Percentiles rank a stretch among this genome's conserved stretches.
Conservation (phyloP, 2,888 invertebrate genomes). For the Notocelia uddmanniana region DNA sequence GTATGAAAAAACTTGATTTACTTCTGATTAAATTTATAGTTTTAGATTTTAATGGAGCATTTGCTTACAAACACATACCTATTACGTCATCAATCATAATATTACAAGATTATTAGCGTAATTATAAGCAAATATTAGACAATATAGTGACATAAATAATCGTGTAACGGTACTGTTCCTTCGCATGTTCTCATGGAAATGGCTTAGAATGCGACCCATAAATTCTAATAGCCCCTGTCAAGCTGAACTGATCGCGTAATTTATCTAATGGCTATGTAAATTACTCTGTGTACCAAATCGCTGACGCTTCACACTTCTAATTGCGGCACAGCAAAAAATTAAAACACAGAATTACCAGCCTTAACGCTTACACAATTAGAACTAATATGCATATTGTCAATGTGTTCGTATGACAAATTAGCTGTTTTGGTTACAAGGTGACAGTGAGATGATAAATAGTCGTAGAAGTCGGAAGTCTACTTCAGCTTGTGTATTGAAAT, state of each 20-base stretch:
- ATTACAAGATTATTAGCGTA: not conserved
- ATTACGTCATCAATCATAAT: not conserved
- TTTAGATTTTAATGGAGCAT: not conserved
- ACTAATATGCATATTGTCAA: constrained; percentile 47
- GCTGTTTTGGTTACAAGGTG: constrained; percentile 56
- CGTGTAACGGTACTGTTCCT: constrained; percentile 13
- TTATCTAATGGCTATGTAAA: constrained; percentile 52
- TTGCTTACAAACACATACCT: not conserved
- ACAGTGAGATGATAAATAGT: constrained; percentile 53
- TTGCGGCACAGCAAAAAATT: constrained; percentile 40
- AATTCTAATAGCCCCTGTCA: constrained; percentile 52
- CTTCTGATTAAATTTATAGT: not conserved
- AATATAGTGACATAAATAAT: not conserved
- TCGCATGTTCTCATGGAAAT: not conserved
- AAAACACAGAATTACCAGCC: constrained; percentile 24
- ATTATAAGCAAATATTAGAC: not conserved
- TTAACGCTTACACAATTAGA: constrained; percentile 29
- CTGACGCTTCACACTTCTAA: constrained; percentile 52
- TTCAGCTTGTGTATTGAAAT: constrained; percentile 27
- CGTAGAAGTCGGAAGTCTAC: constrained; percentile 42
- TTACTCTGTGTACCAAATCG: constrained; percentile 51
- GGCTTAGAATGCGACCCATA: constrained; percentile 43
- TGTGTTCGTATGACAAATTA: constrained; percentile 57
- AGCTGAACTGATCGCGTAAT: constrained; percentile 51
- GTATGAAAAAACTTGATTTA: not conserved